Evolutionary conservation across 2,888 invertebrate species (phyloP), one percentile per base, ranked within the genome.

Genomic region (Drosophila fungiperda): DNA sequence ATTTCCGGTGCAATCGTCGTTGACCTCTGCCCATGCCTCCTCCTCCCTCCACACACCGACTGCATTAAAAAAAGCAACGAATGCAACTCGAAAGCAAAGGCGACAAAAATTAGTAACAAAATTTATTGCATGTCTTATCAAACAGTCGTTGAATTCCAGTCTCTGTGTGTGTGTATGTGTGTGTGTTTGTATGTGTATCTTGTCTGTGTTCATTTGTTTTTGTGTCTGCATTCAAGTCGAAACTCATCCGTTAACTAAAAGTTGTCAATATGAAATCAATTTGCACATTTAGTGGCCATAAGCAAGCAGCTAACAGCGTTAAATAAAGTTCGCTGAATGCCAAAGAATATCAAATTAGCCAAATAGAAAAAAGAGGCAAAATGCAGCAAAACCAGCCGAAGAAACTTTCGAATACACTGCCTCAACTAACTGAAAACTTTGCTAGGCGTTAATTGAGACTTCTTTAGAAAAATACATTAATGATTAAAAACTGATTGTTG

Each of bases 21-120:
- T 60, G 38, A 55, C 48, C 50, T 29, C 15, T 9, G 11, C 53
- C 53, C 32, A 29, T 9, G 2, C 29, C 66, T 64, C 38, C 45
- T 32, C 60, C 49, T 6, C 29, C 29, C 29, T 29, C 29, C 29
- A 6, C 29, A 52, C 33, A 42, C 60, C 71, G 68, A 54, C 52
- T 53, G 62, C 66, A 80, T 66, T 72, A 68, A 67, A 49, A 59
- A 23, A 49, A 26, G n/a, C 58, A 64, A 68, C 68, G 78, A 66
- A 73, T 60, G 67, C 35, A 67, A 38, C 49, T 45, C 33, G 77
- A 73, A 74, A 89, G 76, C 78, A 78, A 63, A 88, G 58, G 72
- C 77, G 65, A 85, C 84, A 89, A 87, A 88, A 85, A 89, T 89
- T 87, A 89, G 87, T 85, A 79, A 82, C 68, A 74, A 66, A 83